phyloP scores from a whole-genome alignment of 2,888 invertebrate species.

The Calameuta idolon region DNA sequence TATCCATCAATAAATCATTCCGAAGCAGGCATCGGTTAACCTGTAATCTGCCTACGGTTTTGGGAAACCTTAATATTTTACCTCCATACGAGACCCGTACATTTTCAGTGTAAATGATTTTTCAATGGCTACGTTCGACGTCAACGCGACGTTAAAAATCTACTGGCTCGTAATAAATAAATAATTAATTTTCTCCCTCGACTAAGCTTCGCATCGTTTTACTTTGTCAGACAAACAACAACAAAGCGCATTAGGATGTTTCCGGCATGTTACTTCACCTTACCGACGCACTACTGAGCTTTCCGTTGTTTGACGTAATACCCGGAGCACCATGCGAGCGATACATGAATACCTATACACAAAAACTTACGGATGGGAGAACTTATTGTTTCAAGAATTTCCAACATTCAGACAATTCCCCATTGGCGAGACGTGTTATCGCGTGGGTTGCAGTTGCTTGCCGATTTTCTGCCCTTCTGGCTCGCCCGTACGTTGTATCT shows the following conservation, averaged over 20 bases:
- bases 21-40: slow-evolving; percentile 33
- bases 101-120: background rate
- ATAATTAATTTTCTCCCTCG: background rate
- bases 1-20: slow-evolving; percentile 52
- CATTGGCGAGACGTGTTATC: background rate
- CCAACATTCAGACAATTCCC: background rate
- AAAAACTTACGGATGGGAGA: background rate
- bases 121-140: background rate
- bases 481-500: background rate
- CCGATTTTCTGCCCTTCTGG: background rate
- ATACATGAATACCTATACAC: background rate
- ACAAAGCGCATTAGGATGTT: background rate
- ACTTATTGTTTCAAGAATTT: background rate
- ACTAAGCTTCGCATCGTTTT: background rate
- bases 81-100: background rate
- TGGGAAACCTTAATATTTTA: background rate
- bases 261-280: background rate
- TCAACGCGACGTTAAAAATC: background rate
- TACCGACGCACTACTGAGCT: background rate
- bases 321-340: background rate
- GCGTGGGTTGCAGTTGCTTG: background rate
- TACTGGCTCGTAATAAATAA: background rate
- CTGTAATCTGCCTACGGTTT: slow-evolving; percentile 37
- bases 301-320: background rate
- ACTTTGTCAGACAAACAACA: background rate